phyloP scores from a whole-genome alignment of 92 coral and sea anemone species.

The Epizoanthus stellaris region DNA sequence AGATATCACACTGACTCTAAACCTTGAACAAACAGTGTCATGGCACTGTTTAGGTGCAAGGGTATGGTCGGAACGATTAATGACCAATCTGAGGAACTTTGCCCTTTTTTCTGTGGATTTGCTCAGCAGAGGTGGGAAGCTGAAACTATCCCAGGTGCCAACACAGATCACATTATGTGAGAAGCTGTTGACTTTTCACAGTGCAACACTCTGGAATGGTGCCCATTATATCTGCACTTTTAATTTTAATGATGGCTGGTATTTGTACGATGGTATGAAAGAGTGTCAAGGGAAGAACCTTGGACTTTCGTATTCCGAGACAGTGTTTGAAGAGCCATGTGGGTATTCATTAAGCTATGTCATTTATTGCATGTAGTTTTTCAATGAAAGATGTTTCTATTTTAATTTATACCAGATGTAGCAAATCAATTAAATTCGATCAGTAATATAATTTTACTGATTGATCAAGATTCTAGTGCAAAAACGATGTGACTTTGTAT shows the following conservation, averaged over 20 bases:
- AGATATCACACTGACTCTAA: conserved; percentile 24
- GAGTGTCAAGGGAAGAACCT: conserved; percentile 23
- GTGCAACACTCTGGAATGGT: conserved; percentile 63
- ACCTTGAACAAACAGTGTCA: conserved; percentile 25
- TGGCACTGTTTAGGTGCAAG: conserved; percentile 52
- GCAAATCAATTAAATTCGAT: neutral
- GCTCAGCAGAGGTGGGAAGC: conserved; percentile 50
- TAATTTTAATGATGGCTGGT: conserved; percentile 42
- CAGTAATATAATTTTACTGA: no score
- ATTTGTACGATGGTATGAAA: conserved; percentile 55
- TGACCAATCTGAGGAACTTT: conserved; percentile 28
- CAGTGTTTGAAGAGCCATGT: conserved; percentile 34
- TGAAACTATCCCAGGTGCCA: conserved; percentile 33
- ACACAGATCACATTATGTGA: conserved; percentile 7
- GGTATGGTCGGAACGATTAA: conserved; percentile 25
- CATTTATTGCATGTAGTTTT: no score
- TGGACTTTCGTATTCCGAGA: conserved; percentile 42
- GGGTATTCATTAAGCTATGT: conserved; percentile 53
- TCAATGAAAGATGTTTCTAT: no score
- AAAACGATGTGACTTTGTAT: no score
- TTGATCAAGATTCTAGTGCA: no score
- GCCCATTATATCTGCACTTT: conserved; percentile 52
- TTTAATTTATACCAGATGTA: no score
- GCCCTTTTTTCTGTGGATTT: conserved; percentile 52
- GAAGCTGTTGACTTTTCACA: conserved; percentile 15